These are phyloP conservation scores for Drosophila vallismaia DNA, from an alignment of 2,888 invertebrate genomes.

Conservation along the genomic window DNA sequence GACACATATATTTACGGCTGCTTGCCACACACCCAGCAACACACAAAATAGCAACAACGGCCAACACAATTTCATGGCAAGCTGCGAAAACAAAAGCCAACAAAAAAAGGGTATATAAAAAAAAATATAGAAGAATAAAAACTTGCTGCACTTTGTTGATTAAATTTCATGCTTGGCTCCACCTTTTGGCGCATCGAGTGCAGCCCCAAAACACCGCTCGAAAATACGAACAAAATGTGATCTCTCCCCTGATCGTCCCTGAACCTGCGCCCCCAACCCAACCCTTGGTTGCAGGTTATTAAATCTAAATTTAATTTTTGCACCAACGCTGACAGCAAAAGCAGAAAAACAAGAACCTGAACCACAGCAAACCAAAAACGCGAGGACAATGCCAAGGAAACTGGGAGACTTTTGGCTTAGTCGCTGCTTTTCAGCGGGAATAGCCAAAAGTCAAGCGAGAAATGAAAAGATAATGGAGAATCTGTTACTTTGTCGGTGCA, in stretches of 20 bases:
- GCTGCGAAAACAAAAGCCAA: slow-evolving; percentile 38
- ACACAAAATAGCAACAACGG: slow-evolving; percentile 20
- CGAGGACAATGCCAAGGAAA: slow-evolving; percentile 29
- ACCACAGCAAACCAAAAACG: slow-evolving; percentile 1
- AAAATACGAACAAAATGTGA: slow-evolving; percentile 34
- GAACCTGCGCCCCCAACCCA: not conserved
- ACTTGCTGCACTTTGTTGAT: slow-evolving; percentile 73
- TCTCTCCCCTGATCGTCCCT: not conserved
- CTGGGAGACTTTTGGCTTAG: slow-evolving; percentile 32
- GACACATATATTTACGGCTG: slow-evolving; percentile 65
- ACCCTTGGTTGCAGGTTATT: slow-evolving; percentile 41
- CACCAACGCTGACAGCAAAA: slow-evolving; percentile 38
- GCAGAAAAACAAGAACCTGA: slow-evolving; percentile 27
- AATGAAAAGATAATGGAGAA: slow-evolving; percentile 35
- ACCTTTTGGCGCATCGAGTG: slow-evolving; percentile 52
- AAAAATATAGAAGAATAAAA: slow-evolving; percentile 38
- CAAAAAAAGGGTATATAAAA: slow-evolving; percentile 2
- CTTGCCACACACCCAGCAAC: slow-evolving; percentile 44
- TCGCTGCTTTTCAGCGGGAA: slow-evolving; percentile 18
- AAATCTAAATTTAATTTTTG: slow-evolving; percentile 64
- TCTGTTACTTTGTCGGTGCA: slow-evolving; percentile 25
- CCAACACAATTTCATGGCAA: slow-evolving; percentile 48
- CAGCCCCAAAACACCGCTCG: slow-evolving; percentile 37
- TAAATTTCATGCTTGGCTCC: slow-evolving; percentile 70
- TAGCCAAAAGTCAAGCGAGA: slow-evolving; percentile 38